phyloP scores from a whole-genome alignment of 1,140 invertebrate species.

The Philaenus spumarius region DNA sequence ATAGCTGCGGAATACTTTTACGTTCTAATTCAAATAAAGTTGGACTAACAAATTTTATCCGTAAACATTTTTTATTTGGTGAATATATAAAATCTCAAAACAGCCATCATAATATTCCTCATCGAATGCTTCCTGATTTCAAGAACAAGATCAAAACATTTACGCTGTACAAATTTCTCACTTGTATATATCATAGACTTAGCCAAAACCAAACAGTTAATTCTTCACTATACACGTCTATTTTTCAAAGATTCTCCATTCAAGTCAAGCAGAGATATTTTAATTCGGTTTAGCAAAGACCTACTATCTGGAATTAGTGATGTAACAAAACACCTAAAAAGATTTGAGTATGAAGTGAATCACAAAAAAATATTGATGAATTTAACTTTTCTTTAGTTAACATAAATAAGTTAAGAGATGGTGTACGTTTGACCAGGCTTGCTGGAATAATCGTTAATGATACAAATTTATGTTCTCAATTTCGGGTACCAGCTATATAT shows the following conservation, averaged over 20 bases:
- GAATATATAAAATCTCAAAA: slow-evolving; percentile 55
- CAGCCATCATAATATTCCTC: slow-evolving; percentile 46
- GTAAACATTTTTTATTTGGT: slow-evolving; percentile 60
- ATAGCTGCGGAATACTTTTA: slow-evolving; percentile 64
- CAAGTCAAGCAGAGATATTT: slow-evolving; percentile 73
- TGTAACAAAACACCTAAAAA: slow-evolving; percentile 69
- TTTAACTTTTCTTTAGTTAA: slow-evolving; percentile 80
- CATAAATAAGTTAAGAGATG: slow-evolving; percentile 66
- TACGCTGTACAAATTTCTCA: slow-evolving; percentile 76
- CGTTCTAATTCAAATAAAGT: slow-evolving; percentile 70
- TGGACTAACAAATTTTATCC: slow-evolving; percentile 69
- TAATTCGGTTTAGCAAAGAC: slow-evolving; percentile 71
- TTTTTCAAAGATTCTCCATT: slow-evolving; percentile 71
- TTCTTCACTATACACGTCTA: slow-evolving; percentile 82
- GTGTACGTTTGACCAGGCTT: slow-evolving; percentile 64
- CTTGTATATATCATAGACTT: slow-evolving; percentile 80
- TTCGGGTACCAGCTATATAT: slow-evolving; percentile 81
- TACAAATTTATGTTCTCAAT: slow-evolving; percentile 51
- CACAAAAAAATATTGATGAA: slow-evolving; percentile 81
- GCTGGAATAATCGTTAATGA: slow-evolving; percentile 74
- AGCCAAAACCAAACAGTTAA: slow-evolving; percentile 72
- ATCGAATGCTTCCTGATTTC: slow-evolving; percentile 48
- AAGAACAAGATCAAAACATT: slow-evolving; percentile 64
- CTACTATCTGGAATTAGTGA: slow-evolving; percentile 81
- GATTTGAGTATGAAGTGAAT: slow-evolving; percentile 64